phyloP scores from a whole-genome alignment of 2,113 vertebrate genomes.

The Corynorhinus townsendii region DNA sequence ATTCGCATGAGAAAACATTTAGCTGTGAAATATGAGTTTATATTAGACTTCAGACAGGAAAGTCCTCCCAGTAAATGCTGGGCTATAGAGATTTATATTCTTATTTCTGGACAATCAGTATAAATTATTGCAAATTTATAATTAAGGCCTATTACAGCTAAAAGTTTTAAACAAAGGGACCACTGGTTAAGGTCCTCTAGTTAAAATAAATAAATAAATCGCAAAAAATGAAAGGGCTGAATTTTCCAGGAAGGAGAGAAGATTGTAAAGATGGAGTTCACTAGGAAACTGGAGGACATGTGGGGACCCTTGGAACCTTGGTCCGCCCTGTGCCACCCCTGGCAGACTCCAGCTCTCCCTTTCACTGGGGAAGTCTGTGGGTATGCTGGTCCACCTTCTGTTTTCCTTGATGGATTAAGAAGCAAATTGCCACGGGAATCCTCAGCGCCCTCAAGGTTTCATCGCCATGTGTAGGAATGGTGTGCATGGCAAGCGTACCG shows the following conservation, averaged over 20 bases:
- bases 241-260: slow-evolving; percentile 35
- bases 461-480: background rate
- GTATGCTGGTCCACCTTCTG: background rate
- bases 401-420: background rate
- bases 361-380: background rate
- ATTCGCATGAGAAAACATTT: slow-evolving; percentile 22
- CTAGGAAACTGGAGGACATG: background rate
- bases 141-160: slow-evolving; percentile 60
- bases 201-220: background rate
- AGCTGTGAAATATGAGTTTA: background rate
- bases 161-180: slow-evolving; percentile 2
- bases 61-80: background rate
- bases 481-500: background rate
- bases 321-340: fast-evolving
- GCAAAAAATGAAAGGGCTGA: background rate
- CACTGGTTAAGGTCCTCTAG: background rate
- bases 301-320: no score
- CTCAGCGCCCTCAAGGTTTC: background rate
- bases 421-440: background rate
- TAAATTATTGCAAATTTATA: slow-evolving; percentile 57
- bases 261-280: background rate
- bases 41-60: slow-evolving; percentile 2
- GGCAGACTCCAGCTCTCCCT: background rate
- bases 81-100: slow-evolving; percentile 6
- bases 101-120: slow-evolving; percentile 39